Conservation (phyloP, 1,140 invertebrate genomes). For the Maconellicoccus hirsutus region DNA sequence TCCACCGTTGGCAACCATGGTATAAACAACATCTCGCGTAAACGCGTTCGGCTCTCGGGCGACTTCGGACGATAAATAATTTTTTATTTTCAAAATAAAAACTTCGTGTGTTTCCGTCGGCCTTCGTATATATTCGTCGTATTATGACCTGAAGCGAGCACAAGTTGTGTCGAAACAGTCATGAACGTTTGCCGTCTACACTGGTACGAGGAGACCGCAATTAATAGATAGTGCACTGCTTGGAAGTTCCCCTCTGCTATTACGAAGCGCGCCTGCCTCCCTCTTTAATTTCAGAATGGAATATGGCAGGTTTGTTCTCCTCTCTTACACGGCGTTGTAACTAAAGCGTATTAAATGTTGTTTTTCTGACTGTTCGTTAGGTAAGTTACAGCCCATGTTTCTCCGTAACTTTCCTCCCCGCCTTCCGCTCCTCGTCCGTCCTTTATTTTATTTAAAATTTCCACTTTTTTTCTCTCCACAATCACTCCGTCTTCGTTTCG, state of each 20-base stretch:
- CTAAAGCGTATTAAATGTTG: constrained; percentile 22
- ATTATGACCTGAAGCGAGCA: constrained; percentile 18
- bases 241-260: constrained; percentile 20
- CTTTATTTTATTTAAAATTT: constrained; percentile 22
- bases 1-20: background rate
- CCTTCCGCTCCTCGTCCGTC: background rate
- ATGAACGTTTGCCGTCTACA: constrained; percentile 16
- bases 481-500: too few species aligned
- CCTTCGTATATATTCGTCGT: background rate
- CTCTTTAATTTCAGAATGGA: constrained; percentile 21
- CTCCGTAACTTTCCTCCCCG: constrained; percentile 12
- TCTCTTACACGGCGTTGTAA: constrained; percentile 5
- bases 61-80: constrained; percentile 3
- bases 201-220: constrained; percentile 18
- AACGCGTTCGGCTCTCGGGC: background rate
- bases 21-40: background rate
- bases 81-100: background rate
- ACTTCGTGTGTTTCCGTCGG: background rate
- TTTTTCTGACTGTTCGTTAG: constrained; percentile 22
- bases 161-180: constrained; percentile 20
- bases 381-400: constrained; percentile 22
- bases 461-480: constrained; percentile 13
- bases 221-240: constrained; percentile 11
- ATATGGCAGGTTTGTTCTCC: constrained; percentile 21
- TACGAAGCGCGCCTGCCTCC: background rate